These are phyloP conservation scores for Sebastes taczanowskii DNA, from an alignment of 2,797 vertebrate species.

Conservation along the genomic window DNA sequence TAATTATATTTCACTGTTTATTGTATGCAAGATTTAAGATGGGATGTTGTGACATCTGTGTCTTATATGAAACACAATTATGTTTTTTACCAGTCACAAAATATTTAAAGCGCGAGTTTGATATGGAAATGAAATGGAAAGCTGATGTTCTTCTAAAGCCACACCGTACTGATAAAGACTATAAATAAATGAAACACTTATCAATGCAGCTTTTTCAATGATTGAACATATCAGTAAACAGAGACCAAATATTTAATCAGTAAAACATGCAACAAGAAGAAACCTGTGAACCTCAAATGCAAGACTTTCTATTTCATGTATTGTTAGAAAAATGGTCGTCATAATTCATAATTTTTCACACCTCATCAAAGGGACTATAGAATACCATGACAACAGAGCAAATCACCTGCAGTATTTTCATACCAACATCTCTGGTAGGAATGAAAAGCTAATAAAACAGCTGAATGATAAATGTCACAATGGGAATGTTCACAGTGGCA, in stretches of 20 bases:
- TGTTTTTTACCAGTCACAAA: constrained; percentile 2
- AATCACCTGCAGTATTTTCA: constrained; percentile 41
- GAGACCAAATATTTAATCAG: constrained; percentile 58
- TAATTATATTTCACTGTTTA: constrained; percentile 48
- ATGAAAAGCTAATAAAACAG: constrained; percentile 63
- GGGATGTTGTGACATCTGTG: constrained; percentile 4
- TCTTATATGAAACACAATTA: neutral
- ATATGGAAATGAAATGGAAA: neutral
- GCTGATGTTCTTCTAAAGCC: constrained; percentile 4
- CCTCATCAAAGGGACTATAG: neutral
- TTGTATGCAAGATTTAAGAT: constrained; percentile 41
- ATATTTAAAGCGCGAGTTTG: constrained; percentile 7
- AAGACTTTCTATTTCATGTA: neutral
- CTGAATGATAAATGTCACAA: constrained; percentile 42
- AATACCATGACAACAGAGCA: neutral
- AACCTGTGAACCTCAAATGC: constrained; percentile 15
- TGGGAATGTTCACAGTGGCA: constrained; percentile 46
- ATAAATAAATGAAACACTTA: constrained; percentile 17
- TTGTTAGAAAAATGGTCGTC: neutral
- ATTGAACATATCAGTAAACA: constrained; percentile 24
- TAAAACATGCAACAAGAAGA: constrained; percentile 14
- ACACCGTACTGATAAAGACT: neutral
- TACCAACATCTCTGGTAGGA: constrained; percentile 64
- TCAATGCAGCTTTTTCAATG: constrained; percentile 26
- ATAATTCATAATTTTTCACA: neutral